Conservation (phyloP, 2,888 invertebrate species). For the Yponomeuta cagnagella region DNA sequence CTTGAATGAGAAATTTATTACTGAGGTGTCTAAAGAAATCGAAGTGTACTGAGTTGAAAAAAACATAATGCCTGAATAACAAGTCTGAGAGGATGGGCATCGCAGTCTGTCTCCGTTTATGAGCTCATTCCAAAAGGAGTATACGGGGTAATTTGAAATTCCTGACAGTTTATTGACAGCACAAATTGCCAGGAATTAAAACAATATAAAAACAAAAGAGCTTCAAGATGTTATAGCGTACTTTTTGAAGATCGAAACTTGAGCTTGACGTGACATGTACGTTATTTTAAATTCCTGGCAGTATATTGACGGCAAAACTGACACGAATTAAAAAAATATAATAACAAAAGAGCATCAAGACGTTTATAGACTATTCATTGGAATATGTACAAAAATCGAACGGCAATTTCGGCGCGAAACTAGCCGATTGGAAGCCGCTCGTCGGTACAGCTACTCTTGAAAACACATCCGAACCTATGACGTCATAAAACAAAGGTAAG, state of each 20-base stretch:
- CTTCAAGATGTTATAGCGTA: neutral
- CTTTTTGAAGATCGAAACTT: neutral
- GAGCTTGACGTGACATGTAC: no score
- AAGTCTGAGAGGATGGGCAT: no score
- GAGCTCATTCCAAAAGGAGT: neutral
- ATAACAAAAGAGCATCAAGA: neutral
- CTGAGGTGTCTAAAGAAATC: no score
- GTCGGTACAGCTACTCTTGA: neutral
- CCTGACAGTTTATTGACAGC: neutral
- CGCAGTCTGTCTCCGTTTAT: neutral
- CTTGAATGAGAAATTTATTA: no score
- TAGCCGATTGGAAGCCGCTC: neutral
- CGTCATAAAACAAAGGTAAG: slow-evolving; percentile 61
- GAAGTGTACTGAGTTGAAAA: no score
- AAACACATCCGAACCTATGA: slow-evolving; percentile 31
- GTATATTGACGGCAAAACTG: neutral
- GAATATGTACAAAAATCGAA: neutral
- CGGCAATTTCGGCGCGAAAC: neutral
- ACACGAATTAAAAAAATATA: neutral
- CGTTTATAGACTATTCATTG: neutral
- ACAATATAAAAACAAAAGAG: neutral
- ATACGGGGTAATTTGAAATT: neutral
- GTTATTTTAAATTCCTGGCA: neutral
- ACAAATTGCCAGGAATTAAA: neutral
- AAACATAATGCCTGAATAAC: no score